These are phyloP conservation scores for Rhizomys pruinosus DNA, from an alignment of 2,113 vertebrate species.

Conservation along the genomic window DNA sequence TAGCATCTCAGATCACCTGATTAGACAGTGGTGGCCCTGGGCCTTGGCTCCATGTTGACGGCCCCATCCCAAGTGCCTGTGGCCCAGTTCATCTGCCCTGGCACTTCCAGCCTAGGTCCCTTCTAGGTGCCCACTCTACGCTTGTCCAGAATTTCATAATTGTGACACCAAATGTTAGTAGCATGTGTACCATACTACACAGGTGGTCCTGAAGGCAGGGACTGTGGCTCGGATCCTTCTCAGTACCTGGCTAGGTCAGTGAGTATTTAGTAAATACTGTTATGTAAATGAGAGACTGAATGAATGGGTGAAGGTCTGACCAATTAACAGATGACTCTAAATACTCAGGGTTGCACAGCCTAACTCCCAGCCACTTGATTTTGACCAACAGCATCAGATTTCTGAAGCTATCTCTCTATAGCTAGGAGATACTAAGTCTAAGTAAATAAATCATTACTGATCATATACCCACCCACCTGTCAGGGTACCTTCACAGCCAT, in stretches of 20 bases:
- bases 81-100: neutral
- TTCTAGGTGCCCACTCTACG: neutral
- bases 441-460: neutral
- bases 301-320: neutral
- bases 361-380: neutral
- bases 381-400: neutral
- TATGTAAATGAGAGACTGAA: neutral
- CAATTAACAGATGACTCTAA: neutral
- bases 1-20: neutral
- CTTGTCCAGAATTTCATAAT: neutral
- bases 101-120: neutral
- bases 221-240: neutral
- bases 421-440: neutral
- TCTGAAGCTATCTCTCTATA: neutral
- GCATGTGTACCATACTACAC: neutral
- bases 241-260: neutral
- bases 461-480: neutral
- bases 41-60: neutral
- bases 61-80: neutral
- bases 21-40: neutral
- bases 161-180: neutral
- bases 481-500: neutral
- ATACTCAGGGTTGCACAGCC: neutral
- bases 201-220: neutral
- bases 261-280: neutral